Conservation (phyloP, 2,797 vertebrate species). For the Nannoperca australis region DNA sequence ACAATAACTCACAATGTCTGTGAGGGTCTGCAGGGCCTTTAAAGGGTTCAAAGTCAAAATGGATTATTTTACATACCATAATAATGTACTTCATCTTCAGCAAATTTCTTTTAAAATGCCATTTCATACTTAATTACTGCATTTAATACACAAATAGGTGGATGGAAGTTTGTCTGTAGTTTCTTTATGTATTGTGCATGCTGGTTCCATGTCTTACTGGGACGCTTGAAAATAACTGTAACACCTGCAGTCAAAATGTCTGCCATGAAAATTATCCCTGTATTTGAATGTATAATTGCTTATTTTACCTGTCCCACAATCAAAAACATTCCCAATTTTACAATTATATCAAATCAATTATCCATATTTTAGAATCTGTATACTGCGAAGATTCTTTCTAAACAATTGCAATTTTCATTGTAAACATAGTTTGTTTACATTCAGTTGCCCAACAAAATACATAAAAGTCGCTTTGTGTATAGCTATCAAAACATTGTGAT, state of each 20-base stretch:
- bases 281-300: neutral
- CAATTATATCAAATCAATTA: neutral
- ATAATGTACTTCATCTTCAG: neutral
- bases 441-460: neutral
- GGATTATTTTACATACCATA: constrained; percentile 4
- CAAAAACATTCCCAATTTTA: neutral
- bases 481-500: constrained; percentile 44
- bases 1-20: neutral
- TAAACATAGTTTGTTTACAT: constrained; percentile 9
- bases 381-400: neutral
- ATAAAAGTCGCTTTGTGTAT: constrained; percentile 20
- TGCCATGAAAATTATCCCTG: neutral
- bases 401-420: neutral
- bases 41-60: constrained; percentile 13
- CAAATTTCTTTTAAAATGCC: constrained; percentile 12
- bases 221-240: constrained; percentile 8
- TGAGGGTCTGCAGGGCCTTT: neutral
- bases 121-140: constrained; percentile 3
- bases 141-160: constrained; percentile 25
- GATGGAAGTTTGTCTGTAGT: neutral
- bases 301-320: constrained; percentile 1
- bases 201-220: neutral
- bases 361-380: neutral
- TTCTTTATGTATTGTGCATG: neutral
- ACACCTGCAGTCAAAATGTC: constrained; percentile 27